phyloP scores from a whole-genome alignment of 2,888 invertebrate species.

The Spilarctia lutea region DNA sequence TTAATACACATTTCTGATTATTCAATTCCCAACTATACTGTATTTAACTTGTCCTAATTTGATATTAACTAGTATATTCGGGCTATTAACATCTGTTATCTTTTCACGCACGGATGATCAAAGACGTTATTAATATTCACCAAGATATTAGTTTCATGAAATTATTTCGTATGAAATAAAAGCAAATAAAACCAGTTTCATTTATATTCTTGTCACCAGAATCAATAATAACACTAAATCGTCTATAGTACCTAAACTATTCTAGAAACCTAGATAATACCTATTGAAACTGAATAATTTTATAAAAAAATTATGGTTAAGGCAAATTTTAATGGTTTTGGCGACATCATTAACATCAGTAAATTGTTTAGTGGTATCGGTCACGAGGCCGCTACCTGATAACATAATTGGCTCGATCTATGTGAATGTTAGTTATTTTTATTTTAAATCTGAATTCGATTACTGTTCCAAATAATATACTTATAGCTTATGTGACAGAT shows the following conservation, averaged over 20 bases:
- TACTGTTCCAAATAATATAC: too few relatives aligned
- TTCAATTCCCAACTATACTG: neutral
- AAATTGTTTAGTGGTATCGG: too few relatives aligned
- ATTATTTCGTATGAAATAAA: neutral
- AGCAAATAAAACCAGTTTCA: neutral
- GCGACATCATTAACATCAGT: too few relatives aligned
- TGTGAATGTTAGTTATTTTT: too few relatives aligned
- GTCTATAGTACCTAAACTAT: neutral
- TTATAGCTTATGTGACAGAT: too few relatives aligned
- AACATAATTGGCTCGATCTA: too few relatives aligned
- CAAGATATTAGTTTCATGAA: neutral
- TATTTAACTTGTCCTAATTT: neutral
- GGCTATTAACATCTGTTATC: neutral
- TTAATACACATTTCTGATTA: neutral
- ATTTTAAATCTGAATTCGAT: too few relatives aligned
- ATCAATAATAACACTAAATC: neutral
- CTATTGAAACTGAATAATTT: too few relatives aligned
- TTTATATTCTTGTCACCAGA: neutral
- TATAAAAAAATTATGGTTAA: too few relatives aligned
- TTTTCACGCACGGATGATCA: neutral
- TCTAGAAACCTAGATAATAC: too few relatives aligned
- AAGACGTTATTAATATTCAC: conserved; percentile 1
- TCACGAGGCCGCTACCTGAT: too few relatives aligned
- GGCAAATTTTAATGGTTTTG: too few relatives aligned
- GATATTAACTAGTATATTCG: neutral